A percentile compares a stretch with the other conserved stretches of the same genome.
phyloP scores from a whole-genome alignment of 2,113 vertebrate species.

The Rhabdornis inornatus region DNA sequence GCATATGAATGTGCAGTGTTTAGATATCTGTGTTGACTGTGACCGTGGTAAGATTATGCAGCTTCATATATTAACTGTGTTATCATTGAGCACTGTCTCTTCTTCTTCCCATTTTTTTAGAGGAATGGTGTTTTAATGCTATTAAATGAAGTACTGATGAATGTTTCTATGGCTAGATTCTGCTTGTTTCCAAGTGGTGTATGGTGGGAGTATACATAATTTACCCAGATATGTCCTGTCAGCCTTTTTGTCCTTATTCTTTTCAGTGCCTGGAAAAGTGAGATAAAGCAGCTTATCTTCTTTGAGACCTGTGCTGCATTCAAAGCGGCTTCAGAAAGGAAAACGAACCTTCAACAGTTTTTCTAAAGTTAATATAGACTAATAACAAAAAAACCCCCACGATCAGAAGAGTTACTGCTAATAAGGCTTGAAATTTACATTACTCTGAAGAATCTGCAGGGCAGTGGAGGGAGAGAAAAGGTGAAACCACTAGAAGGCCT shows the following conservation, averaged over 20 bases:
- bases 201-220: not conserved
- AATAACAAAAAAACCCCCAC: not conserved
- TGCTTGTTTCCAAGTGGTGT: not conserved
- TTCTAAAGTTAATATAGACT: not conserved
- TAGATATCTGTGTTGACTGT: not conserved
- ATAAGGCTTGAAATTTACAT: constrained; percentile 13
- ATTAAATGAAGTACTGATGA: not conserved
- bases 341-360: not conserved
- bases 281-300: constrained; percentile 21
- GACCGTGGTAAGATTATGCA: not conserved
- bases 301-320: not conserved
- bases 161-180: not conserved
- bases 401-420: not conserved
- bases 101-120: not conserved
- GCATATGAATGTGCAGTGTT: not conserved
- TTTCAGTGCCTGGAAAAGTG: not conserved
- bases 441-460: constrained; percentile 3
- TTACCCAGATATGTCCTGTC: not conserved
- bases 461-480: not conserved
- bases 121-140: not conserved
- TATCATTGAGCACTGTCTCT: not conserved
- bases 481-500: not conserved
- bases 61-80: not conserved
- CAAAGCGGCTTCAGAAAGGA: not conserved
- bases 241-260: constrained; percentile 6